These are phyloP conservation scores for Mesocentrotus franciscanus DNA, from an alignment of 53 echinoderm and acorn worm species.

Conservation along the genomic window DNA sequence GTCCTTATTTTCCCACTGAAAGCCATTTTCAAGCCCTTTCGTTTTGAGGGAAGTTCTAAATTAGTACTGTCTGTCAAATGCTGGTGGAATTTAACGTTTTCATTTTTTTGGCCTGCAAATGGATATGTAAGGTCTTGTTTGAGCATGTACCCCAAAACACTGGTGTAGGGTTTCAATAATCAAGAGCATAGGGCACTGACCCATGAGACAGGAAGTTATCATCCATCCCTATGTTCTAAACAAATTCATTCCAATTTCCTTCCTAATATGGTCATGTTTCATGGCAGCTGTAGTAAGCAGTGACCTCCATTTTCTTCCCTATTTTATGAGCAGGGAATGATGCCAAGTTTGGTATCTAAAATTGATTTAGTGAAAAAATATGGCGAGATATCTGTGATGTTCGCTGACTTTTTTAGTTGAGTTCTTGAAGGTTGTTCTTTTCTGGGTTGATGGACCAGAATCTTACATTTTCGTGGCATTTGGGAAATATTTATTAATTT, in stretches of 20 bases:
- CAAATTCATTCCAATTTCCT: constrained; percentile 44
- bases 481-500: not conserved
- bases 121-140: not conserved
- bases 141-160: not conserved
- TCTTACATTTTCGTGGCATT: not conserved
- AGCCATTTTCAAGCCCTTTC: too few relatives aligned
- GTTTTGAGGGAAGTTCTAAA: too few relatives aligned
- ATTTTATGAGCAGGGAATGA: not conserved
- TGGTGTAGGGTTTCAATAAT: not conserved
- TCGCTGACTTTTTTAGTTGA: not conserved
- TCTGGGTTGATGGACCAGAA: not conserved
- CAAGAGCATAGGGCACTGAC: constrained; percentile 17
- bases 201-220: not conserved
- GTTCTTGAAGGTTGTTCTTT: not conserved
- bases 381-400: not conserved
- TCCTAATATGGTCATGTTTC: constrained; percentile 25
- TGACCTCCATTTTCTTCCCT: not conserved
- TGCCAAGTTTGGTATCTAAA: constrained; percentile 23
- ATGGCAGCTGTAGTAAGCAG: constrained; percentile 14
- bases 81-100: too few relatives aligned
- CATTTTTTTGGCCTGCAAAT: too few relatives aligned
- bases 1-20: too few relatives aligned
- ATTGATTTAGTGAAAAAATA: not conserved
- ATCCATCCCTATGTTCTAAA: not conserved
- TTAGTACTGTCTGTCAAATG: too few relatives aligned